These are phyloP conservation scores for Fabriciana adippe DNA, from an alignment of 2,888 invertebrate genomes.

Conservation along the genomic window DNA sequence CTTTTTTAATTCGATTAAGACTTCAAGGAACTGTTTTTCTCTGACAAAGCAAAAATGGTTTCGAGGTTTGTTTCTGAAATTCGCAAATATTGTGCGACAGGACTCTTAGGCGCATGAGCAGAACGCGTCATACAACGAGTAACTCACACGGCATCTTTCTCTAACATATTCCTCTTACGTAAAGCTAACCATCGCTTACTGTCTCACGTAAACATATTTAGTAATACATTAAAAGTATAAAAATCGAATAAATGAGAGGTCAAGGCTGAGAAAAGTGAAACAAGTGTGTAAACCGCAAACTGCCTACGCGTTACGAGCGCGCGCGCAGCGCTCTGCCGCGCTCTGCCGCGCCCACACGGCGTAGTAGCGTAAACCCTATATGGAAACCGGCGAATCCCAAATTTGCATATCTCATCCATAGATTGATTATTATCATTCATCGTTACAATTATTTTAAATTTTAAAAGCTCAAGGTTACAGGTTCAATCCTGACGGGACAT, in stretches of 20 bases:
- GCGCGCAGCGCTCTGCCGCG: constrained; percentile 1
- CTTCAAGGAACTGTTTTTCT: no score
- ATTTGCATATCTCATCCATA: constrained; percentile 20
- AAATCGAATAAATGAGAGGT: constrained; percentile 11
- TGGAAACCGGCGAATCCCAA: constrained; percentile 25
- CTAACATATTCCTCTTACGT: no score
- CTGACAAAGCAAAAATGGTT: no score
- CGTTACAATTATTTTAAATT: background rate
- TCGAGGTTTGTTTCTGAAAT: no score
- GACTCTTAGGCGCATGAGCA: no score
- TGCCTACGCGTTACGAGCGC: constrained; percentile 9
- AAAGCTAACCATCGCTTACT: no score
- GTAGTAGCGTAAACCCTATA: constrained; percentile 35
- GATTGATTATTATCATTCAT: background rate
- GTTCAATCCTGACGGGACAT: no score
- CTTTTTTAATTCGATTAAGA: no score
- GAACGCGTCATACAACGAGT: no score
- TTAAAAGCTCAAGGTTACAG: no score
- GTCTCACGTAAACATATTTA: background rate
- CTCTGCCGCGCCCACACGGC: constrained; percentile 29
- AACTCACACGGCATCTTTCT: no score
- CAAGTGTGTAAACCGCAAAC: constrained; percentile 29
- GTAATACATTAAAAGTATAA: constrained; percentile 41
- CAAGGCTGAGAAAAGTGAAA: constrained; percentile 33
- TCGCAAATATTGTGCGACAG: no score